Percentiles rank a stretch among this genome's conserved stretches.
Evolutionary conservation across 2,797 vertebrate species (phyloP).

Genomic region (Sphenodon punctatus): DNA sequence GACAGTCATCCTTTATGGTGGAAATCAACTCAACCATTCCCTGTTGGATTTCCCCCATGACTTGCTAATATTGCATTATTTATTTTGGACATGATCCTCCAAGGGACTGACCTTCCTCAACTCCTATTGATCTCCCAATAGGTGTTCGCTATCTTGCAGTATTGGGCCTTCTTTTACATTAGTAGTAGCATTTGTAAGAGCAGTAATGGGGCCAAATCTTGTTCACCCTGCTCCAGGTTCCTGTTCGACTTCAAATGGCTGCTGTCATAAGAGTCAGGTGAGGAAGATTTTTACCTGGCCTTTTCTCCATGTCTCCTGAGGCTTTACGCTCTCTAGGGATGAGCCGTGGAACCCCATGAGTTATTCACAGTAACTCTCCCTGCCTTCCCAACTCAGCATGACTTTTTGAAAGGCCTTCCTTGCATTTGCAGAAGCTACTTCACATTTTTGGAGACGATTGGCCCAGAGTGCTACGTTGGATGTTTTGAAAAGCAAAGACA

Average conservation of each 20-base stretch:
- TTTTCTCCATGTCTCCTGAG: background rate
- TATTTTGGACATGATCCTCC: background rate
- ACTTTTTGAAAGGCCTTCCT: background rate
- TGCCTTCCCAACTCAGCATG: background rate
- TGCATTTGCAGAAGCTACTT: background rate
- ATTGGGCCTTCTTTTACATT: fast-evolving
- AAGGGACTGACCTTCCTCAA: background rate
- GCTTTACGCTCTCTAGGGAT: background rate
- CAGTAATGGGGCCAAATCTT: background rate
- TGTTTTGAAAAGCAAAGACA: background rate
- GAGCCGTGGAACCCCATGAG: background rate
- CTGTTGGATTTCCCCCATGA: background rate
- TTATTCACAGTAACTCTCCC: background rate
- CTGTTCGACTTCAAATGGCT: background rate
- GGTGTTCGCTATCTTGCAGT: background rate
- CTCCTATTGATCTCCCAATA: background rate
- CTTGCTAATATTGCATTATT: background rate
- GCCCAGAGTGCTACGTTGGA: background rate
- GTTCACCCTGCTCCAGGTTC: background rate
- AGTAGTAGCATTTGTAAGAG: background rate
- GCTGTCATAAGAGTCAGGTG: background rate
- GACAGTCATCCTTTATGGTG: background rate
- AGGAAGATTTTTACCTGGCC: background rate
- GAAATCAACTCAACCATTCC: background rate
- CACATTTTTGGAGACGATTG: background rate